These are phyloP conservation scores for Baccha elongata DNA, from an alignment of 2,888 invertebrate species.

Conservation along the genomic window DNA sequence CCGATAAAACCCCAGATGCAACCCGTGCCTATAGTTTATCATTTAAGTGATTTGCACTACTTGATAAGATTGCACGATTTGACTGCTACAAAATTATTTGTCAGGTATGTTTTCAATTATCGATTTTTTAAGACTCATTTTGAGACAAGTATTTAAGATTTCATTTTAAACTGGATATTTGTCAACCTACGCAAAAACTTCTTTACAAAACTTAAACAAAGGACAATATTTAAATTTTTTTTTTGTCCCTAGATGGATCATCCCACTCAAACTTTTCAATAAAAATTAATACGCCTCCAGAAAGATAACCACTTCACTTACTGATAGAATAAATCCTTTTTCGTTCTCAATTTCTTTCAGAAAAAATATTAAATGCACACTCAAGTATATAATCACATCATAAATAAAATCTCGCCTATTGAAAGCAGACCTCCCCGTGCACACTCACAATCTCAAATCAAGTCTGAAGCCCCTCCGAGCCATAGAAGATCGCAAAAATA, in stretches of 20 bases:
- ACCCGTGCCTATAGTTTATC: too few relatives aligned
- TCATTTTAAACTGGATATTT: too few relatives aligned
- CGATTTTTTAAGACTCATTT: too few relatives aligned
- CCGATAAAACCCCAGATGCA: too few relatives aligned
- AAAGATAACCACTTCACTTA: conserved; percentile 47
- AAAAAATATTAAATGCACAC: conserved; percentile 38
- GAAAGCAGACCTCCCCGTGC: conserved; percentile 18
- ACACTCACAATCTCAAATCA: conserved; percentile 31
- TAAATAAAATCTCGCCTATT: conserved; percentile 60
- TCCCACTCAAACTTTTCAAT: conserved; percentile 29
- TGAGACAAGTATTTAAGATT: too few relatives aligned
- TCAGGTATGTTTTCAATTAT: too few relatives aligned
- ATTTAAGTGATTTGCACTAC: too few relatives aligned
- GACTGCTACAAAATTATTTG: too few relatives aligned
- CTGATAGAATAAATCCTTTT: conserved; percentile 47
- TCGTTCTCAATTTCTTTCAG: conserved; percentile 40
- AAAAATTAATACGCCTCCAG: conserved; percentile 32
- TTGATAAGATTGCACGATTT: too few relatives aligned
- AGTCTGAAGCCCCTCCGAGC: conserved; percentile 25
- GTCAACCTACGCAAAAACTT: neutral
- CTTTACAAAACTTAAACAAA: neutral
- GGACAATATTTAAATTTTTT: conserved; percentile 1
- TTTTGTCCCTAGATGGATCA: conserved; percentile 22
- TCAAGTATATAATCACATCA: conserved; percentile 52
- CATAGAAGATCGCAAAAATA: conserved; percentile 43